Base-by-base conservation (phyloP, 2,888 invertebrate genomes). In the Meteorus cinctellus region DNA sequence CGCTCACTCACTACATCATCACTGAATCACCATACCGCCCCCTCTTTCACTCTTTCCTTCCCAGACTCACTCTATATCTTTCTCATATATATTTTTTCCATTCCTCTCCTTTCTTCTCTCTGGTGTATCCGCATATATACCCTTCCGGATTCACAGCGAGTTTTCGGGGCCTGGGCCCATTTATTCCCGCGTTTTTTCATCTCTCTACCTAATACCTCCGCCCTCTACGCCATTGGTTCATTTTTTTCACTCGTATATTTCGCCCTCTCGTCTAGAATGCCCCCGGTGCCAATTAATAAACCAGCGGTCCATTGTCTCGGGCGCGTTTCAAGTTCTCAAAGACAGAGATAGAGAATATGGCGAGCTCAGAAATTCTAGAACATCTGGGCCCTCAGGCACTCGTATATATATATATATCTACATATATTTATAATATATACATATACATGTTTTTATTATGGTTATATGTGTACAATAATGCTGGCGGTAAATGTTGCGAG, bases 121-220 rank as follows among this genome's bases (percentile, higher is more conserved):
- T 51, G 29, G 51, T 60, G 29, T 68, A 75, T 51, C 51, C 36
- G 71, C 63, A 55, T 24, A 34, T 48, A 63, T 51, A 60, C 16
- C 75, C 79, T 79, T 77, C 75, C 77, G 78, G 79, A 78, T 75
- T 79, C 76, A 63, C 74, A 74, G 77, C 72, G 65, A 83, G 82
- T 81, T 77, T 83, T 85, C 82, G 80, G 84, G 80, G 79, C 84
- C 81, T 77, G 78, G 80, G 83, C 84, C 84, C 84, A 85, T 85
- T 85, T 85, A 85, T 84, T 85, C 66, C 74, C 48, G 41, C 76
- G 75, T 63, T 75, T 76, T 75, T 77, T 80, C 68, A 68, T 69
- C 74, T 72, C 74, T 74, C 68, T 70, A 70, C 66, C 72, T n/a
- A 16, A 78, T 80, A 76, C 76, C 16, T 10, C 31, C 31, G 62